Percentiles rank a stretch among this genome's conserved stretches.
These are phyloP conservation scores for Teleogryllus occipitalis DNA, from an alignment of 1,140 invertebrate genomes.

Conservation along the genomic window DNA sequence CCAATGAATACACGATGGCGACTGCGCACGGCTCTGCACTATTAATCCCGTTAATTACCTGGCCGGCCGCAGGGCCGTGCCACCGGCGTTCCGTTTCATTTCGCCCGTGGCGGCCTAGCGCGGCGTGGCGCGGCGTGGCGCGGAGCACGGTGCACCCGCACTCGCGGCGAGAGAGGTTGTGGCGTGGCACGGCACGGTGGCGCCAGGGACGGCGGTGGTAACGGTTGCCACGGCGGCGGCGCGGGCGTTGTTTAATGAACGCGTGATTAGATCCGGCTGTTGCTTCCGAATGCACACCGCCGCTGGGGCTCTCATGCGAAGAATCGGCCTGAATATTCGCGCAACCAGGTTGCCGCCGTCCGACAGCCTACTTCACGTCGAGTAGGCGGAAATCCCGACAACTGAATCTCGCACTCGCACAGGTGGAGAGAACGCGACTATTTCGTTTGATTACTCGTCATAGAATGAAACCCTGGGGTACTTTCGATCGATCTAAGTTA, in stretches of 20 bases:
- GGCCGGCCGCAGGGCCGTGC: no score
- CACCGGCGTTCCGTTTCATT: background rate
- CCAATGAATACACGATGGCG: background rate
- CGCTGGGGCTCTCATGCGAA: background rate
- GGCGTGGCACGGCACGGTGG: no score
- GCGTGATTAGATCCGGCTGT: background rate
- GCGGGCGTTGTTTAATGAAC: background rate
- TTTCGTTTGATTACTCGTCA: no score
- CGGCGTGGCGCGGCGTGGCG: no score
- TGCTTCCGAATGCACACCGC: background rate
- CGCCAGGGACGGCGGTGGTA: background rate
- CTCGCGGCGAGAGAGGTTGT: background rate
- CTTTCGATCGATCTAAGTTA: no score
- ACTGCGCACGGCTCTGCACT: background rate
- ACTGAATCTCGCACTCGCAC: no score
- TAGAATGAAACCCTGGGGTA: no score
- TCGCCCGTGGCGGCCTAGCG: background rate
- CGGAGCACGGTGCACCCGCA: background rate
- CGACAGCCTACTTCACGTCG: no score
- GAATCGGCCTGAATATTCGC: background rate
- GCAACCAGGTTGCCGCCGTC: no score
- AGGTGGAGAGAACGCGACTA: no score
- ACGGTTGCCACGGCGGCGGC: background rate
- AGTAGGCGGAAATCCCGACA: no score
- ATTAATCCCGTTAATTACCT: constrained; percentile 1